These are phyloP conservation scores for Neoaliturus tenellus DNA, from an alignment of 2,888 invertebrate genomes.

Conservation along the genomic window DNA sequence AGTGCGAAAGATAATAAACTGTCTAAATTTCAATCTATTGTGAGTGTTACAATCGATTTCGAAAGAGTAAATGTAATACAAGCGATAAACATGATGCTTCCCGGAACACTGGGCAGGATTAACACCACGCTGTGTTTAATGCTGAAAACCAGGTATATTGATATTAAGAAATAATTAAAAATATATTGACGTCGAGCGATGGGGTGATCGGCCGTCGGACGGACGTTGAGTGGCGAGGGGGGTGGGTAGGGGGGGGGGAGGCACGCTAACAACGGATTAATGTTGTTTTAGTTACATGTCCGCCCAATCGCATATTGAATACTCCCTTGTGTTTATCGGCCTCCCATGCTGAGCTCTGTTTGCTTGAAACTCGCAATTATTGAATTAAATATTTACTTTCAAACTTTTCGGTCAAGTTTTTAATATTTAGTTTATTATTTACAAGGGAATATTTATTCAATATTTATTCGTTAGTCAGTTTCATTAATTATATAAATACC, in stretches of 20 bases:
- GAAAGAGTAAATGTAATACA: too few species aligned
- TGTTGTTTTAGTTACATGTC: slow-evolving; percentile 30
- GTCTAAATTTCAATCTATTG: too few species aligned
- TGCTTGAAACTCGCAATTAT: background rate
- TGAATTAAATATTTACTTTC: too few species aligned
- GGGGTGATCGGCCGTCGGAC: background rate
- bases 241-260: background rate
- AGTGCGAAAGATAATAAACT: too few species aligned
- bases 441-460: too few species aligned
- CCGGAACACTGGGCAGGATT: too few species aligned
- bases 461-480: too few species aligned
- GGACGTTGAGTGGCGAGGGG: background rate
- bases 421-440: too few species aligned
- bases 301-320: slow-evolving; percentile 40
- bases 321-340: background rate
- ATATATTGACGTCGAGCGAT: background rate
- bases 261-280: slow-evolving; percentile 15
- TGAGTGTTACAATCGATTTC: too few species aligned
- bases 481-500: too few species aligned
- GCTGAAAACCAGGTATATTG: background rate
- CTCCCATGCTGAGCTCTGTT: background rate
- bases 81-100: too few species aligned
- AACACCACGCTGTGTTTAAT: background rate
- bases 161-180: background rate
- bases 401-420: too few species aligned